Base-by-base conservation (phyloP, 2,113 vertebrate genomes). In the Psammodynastes pulverulentus region DNA sequence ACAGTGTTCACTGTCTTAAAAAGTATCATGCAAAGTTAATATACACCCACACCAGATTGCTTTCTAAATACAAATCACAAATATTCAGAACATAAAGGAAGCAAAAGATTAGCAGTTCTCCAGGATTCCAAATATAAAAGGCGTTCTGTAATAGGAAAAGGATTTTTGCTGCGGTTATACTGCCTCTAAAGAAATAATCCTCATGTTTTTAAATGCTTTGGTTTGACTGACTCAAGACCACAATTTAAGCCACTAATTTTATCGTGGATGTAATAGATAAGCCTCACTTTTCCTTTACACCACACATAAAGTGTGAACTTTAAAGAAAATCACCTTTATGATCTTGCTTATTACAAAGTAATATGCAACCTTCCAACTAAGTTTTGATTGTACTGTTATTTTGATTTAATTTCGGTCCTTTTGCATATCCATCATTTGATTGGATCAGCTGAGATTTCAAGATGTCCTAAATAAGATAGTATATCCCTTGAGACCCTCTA, bases 341-440 rank as follows among this genome's bases (percentile, higher is more conserved):
- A 53, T 89, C 26, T 72, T 89, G 43, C 26, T 92, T 43, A 84
- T 92, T 26, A 56, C 49, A 12, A 58, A 46, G 54, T 89, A 49
- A 89, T 29, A 45, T 92, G n/a, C 39, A 51, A 39, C 9, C 17
- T 9, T 49, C 52, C 19, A 85, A 23, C 15, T 79, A 84, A 45
- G 48, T 53, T 43, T 58, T 39, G 43, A 51, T 85, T 12, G 29
- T 87, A 9, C 19, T 85, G 29, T 54, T 29, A 46, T 54, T 88
- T 84, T 56, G 34, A 89, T 48, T 92, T 89, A 56, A 84, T 92
- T 43, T 19, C 48, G 51, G 51, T 88, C 54, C 26, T n/a, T 92
- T 24, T 88, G 26, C 26, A 56, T 56, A 39, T 17, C 46, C 45
- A 89, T 58, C 29, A 39, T 45, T 89, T 79, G 67, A 56, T 89